A percentile compares a stretch with the other conserved stretches of the same genome.
Evolutionary conservation across 2,888 invertebrate genomes (phyloP).

Genomic region (Eumacrocentrus americanus): DNA sequence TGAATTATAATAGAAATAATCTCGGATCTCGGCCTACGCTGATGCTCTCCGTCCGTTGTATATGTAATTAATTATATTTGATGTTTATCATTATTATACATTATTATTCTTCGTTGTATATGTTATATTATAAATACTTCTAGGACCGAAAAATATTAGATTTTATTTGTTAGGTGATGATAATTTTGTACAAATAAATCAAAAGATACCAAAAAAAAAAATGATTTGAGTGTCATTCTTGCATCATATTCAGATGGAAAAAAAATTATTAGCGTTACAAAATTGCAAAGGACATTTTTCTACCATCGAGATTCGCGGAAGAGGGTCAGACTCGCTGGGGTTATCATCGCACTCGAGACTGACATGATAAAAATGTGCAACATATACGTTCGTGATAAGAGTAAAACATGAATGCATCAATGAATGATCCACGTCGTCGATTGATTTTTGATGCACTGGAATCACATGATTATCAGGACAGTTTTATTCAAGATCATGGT

Average conservation of each 20-base stretch:
- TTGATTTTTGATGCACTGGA: constrained; percentile 1
- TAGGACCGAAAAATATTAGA: constrained; percentile 14
- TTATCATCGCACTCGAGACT: constrained; percentile 36
- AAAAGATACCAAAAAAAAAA: constrained; percentile 23
- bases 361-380: constrained; percentile 29
- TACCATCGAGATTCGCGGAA: constrained; percentile 33
- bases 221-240: background rate
- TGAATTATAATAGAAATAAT: background rate
- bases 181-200: constrained; percentile 22
- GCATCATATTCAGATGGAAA: background rate
- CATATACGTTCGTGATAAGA: constrained; percentile 28
- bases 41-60: constrained; percentile 14
- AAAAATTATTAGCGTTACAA: too few species aligned
- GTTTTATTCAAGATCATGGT: background rate
- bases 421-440: constrained; percentile 30
- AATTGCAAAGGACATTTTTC: background rate
- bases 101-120: constrained; percentile 38
- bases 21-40: background rate
- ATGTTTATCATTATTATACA: constrained; percentile 6
- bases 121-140: constrained; percentile 38
- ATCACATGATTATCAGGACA: background rate
- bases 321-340: constrained; percentile 23
- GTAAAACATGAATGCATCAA: constrained; percentile 30
- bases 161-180: constrained; percentile 5
- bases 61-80: constrained; percentile 4